Evolutionary conservation across 2,797 vertebrate species (phyloP).

Genomic region (Gymnothorax javanicus): DNA sequence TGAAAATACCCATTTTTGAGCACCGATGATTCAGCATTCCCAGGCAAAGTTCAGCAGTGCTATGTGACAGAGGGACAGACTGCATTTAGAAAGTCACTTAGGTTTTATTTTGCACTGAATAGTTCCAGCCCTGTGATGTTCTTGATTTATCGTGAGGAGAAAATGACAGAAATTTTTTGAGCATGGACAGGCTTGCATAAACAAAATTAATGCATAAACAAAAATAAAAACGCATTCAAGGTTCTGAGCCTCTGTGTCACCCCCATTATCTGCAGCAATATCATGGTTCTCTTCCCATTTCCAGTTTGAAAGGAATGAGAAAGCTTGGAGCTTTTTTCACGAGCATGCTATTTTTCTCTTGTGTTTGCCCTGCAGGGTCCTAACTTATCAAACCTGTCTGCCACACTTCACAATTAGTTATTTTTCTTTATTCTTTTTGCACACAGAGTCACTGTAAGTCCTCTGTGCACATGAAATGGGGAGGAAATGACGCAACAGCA

Average conservation of each 20-base stretch:
- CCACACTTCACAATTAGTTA: neutral
- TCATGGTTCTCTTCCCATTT: slow-evolving; percentile 3
- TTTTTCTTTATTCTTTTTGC: too few relatives aligned
- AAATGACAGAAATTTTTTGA: slow-evolving; percentile 15
- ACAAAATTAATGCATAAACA: too few relatives aligned
- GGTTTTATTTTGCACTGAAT: too few relatives aligned
- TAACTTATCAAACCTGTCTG: neutral
- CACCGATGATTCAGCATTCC: too few relatives aligned
- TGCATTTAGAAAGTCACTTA: neutral
- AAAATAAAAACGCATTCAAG: neutral
- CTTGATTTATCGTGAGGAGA: neutral
- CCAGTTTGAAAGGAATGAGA: neutral
- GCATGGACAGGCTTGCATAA: neutral
- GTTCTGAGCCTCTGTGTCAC: neutral
- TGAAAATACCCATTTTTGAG: too few relatives aligned
- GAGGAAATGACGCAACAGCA: neutral
- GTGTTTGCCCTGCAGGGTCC: neutral
- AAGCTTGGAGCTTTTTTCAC: neutral
- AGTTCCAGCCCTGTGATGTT: neutral
- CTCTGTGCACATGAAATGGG: neutral
- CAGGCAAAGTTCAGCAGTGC: too few relatives aligned
- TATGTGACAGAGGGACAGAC: neutral
- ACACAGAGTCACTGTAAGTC: neutral
- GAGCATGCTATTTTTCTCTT: neutral
- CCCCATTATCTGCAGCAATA: neutral